Percentiles rank a stretch among this genome's conserved stretches.
phyloP scores from a whole-genome alignment of 2,888 invertebrate genomes.

The Choreutis nemorana region DNA sequence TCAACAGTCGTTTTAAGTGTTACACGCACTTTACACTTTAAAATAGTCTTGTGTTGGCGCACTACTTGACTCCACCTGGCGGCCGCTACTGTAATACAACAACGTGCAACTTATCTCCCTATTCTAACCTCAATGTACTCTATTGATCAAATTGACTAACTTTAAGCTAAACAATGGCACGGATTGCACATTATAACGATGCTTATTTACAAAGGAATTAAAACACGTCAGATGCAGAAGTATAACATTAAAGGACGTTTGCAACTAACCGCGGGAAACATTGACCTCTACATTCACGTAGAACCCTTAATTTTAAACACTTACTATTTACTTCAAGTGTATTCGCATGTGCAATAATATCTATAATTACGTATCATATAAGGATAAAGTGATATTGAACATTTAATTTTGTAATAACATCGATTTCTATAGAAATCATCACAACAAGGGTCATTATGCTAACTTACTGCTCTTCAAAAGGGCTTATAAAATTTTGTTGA shows the following conservation, averaged over 20 bases:
- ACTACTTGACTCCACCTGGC: constrained; percentile 23
- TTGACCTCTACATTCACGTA: constrained; percentile 22
- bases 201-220: constrained; percentile 53
- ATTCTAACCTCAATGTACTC: constrained; percentile 16
- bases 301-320: constrained; percentile 38
- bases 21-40: constrained; percentile 35
- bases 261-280: constrained; percentile 25
- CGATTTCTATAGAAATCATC: constrained; percentile 13
- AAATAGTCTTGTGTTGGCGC: constrained; percentile 23
- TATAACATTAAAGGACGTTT: constrained; percentile 44
- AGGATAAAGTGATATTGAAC: constrained; percentile 45
- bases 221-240: constrained; percentile 29
- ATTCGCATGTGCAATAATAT: constrained; percentile 49
- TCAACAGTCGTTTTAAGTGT: constrained; percentile 54
- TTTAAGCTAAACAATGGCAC: constrained; percentile 65
- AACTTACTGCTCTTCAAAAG: background rate
- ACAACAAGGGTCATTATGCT: background rate
- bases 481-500: background rate
- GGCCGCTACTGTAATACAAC: constrained; percentile 15
- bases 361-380: constrained; percentile 55
- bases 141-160: constrained; percentile 52
- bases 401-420: constrained; percentile 27
- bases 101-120: constrained; percentile 7
- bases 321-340: constrained; percentile 44
- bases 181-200: constrained; percentile 60